These are phyloP conservation scores for Eunapius fragilis DNA, from an alignment of 37 sponge, comb jelly and placozoan species.

Conservation along the genomic window DNA sequence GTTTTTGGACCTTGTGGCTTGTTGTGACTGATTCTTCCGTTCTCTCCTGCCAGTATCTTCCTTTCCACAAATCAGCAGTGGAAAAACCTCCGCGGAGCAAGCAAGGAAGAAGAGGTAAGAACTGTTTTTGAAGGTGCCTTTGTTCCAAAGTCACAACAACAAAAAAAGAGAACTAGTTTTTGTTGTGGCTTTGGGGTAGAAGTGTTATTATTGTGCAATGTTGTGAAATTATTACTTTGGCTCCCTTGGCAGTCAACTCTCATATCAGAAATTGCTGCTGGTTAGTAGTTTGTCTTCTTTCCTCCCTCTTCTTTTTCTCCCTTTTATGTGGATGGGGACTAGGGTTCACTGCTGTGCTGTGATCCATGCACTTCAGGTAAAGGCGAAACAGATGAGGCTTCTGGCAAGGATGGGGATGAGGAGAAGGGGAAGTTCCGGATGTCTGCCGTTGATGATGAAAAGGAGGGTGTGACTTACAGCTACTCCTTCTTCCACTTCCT, in stretches of 20 bases:
- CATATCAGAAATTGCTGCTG: neutral
- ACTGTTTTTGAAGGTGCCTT: neutral
- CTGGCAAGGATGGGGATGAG: constrained; percentile 44
- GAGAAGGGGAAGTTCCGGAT: constrained; percentile 39
- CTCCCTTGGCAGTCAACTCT: neutral
- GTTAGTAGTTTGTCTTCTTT: constrained; percentile 1
- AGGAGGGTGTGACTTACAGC: constrained; percentile 90
- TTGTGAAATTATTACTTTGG: neutral
- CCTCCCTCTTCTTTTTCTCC: neutral
- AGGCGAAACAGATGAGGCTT: constrained; percentile 20
- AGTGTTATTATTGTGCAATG: neutral
- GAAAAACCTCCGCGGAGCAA: constrained; percentile 63
- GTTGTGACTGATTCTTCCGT: neutral
- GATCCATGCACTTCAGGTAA: constrained; percentile 37
- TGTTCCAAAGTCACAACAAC: neutral
- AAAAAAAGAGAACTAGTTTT: neutral
- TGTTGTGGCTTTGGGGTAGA: constrained; percentile 14
- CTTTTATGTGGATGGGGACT: constrained; percentile 2
- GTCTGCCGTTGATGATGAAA: constrained; percentile 81
- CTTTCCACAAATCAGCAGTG: constrained; percentile 48
- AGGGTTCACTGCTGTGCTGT: constrained; percentile 62
- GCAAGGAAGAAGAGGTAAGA: constrained; percentile 64
- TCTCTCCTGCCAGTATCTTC: constrained; percentile 15
- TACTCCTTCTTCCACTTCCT: constrained; percentile 99
- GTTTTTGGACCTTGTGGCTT: neutral